Conservation (phyloP, 1,140 invertebrate genomes). For the Ylistrum balloti region DNA sequence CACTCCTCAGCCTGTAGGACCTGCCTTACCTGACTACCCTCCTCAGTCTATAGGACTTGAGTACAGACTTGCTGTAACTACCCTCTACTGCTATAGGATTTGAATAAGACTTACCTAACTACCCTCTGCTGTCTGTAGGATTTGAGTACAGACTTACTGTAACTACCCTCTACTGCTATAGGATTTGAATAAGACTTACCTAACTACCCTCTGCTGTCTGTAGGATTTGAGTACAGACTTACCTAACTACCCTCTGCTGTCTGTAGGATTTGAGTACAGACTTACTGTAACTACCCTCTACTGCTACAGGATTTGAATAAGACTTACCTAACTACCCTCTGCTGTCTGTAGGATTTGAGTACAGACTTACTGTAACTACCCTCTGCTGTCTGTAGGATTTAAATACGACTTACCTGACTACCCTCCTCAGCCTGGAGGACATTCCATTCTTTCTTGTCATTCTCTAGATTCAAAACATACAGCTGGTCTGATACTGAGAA, state of each 20-base stretch:
- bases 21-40: neutral
- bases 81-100: slow-evolving; percentile 58
- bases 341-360: slow-evolving; percentile 69
- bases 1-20: neutral
- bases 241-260: slow-evolving; percentile 42
- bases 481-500: slow-evolving; percentile 82
- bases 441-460: slow-evolving; percentile 65
- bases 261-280: neutral
- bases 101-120: slow-evolving; percentile 64
- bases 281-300: neutral
- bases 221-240: neutral
- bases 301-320: slow-evolving; percentile 61
- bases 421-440: slow-evolving; percentile 62
- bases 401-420: slow-evolving; percentile 62
- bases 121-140: slow-evolving; percentile 47
- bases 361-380: slow-evolving; percentile 54
- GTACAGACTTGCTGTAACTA: neutral
- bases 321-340: slow-evolving; percentile 54
- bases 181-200: neutral
- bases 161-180: slow-evolving; percentile 49
- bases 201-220: slow-evolving; percentile 49
- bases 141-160: too few relatives aligned
- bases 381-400: slow-evolving; percentile 64
- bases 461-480: slow-evolving; percentile 67
- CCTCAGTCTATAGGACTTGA: slow-evolving; percentile 44